phyloP scores from a whole-genome alignment of 2,113 vertebrate species.

The Phrynosoma blainvillii region DNA sequence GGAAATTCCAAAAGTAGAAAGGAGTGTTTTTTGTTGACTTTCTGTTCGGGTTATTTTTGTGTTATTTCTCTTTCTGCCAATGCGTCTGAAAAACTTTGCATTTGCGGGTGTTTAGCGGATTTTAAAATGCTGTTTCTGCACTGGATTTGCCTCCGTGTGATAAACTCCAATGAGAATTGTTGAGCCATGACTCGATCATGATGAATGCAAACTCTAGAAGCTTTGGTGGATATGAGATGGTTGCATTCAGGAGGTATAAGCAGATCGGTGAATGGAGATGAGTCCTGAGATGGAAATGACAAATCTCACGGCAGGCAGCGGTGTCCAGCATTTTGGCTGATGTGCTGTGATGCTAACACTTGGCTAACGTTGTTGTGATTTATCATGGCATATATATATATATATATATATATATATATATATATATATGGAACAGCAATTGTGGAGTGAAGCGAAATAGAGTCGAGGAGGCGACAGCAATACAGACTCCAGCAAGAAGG shows the following conservation, averaged over 20 bases:
- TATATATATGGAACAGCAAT: conserved; percentile 5
- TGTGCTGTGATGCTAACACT: not conserved
- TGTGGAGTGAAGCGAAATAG: not conserved
- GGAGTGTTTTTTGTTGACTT: too few relatives aligned
- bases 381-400: conserved; percentile 36
- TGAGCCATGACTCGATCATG: not conserved
- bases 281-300: conserved; percentile 26
- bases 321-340: not conserved
- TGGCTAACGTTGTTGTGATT: conserved; percentile 31
- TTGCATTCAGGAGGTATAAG: conserved; percentile 17
- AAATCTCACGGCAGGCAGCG: not conserved
- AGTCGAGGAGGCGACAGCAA: not conserved
- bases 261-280: conserved; percentile 23
- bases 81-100: too few relatives aligned
- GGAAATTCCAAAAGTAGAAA: too few relatives aligned
- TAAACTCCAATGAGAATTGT: not conserved
- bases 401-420: conserved; percentile 15
- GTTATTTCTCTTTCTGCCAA: too few relatives aligned
- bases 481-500: conserved; percentile 6
- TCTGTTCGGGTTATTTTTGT: too few relatives aligned
- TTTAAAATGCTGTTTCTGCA: too few relatives aligned
- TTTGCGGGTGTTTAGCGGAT: too few relatives aligned
- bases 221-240: not conserved
- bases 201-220: not conserved
- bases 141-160: too few relatives aligned